Evolutionary conservation across 2,113 vertebrate species (phyloP).

Genomic region (Opisthocomus hoazin): DNA sequence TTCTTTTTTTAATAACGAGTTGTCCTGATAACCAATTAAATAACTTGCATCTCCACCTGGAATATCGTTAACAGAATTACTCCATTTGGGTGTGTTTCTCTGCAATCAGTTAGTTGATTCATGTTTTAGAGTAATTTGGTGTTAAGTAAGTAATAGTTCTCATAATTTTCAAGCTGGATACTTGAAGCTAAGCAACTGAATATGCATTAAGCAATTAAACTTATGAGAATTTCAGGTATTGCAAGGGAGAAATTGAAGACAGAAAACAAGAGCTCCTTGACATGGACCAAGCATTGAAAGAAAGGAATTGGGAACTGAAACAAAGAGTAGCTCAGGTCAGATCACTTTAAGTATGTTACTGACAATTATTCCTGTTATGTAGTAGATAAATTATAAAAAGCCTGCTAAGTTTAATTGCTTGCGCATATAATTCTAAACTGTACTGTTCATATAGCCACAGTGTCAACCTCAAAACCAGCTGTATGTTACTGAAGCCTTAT

Average conservation of each 20-base stretch:
- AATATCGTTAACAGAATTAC: background rate
- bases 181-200: background rate
- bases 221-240: slow-evolving; percentile 75
- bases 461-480: background rate
- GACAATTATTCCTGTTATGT: background rate
- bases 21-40: background rate
- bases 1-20: background rate
- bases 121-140: background rate
- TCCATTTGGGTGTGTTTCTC: background rate
- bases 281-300: slow-evolving; percentile 86
- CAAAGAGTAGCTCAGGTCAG: slow-evolving; percentile 90
- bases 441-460: background rate
- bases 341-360: background rate
- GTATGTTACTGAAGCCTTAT: background rate
- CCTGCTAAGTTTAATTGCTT: background rate
- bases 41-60: background rate
- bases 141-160: background rate
- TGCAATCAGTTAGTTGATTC: background rate
- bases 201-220: background rate
- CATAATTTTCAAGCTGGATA: background rate
- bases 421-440: background rate
- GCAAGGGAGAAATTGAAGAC: slow-evolving; percentile 85
- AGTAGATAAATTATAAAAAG: background rate
- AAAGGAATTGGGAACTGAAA: slow-evolving; percentile 92
- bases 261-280: slow-evolving; percentile 86